These are phyloP conservation scores for Danaus chrysippus DNA, from an alignment of 2,888 invertebrate genomes.

Conservation along the genomic window DNA sequence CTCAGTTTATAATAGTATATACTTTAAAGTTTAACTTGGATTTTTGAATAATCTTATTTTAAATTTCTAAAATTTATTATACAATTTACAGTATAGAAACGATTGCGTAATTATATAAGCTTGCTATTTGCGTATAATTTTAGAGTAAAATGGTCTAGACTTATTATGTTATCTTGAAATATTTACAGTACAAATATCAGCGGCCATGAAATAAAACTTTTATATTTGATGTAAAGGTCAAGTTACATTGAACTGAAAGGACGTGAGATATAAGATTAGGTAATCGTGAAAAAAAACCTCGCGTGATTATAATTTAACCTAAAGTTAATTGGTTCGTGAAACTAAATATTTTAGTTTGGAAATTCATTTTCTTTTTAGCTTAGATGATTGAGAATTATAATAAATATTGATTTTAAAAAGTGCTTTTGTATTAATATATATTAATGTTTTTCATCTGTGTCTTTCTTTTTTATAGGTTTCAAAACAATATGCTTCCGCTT, in stretches of 20 bases:
- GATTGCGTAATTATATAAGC: no score
- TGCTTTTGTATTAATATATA: no score
- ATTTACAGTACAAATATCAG: not conserved
- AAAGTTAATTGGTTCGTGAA: conserved; percentile 8
- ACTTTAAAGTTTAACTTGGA: not conserved
- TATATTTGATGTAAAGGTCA: conserved; percentile 24
- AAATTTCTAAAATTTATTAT: conserved; percentile 15
- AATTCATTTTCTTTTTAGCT: no score
- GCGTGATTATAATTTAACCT: conserved; percentile 22
- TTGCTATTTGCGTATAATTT: not conserved
- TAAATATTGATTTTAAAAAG: no score
- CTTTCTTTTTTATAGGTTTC: no score
- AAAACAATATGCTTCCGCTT: no score
- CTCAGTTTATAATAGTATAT: conserved; percentile 15
- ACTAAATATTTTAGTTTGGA: not conserved
- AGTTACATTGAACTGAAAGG: conserved; percentile 19
- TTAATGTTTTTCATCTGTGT: no score
- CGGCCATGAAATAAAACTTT: conserved; percentile 13
- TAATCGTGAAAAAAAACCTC: conserved; percentile 18
- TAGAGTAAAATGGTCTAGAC: not conserved
- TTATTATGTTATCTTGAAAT: not conserved
- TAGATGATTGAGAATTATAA: no score
- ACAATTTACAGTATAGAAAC: no score
- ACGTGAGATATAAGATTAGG: conserved; percentile 24
- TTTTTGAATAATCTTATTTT: conserved; percentile 14